Evolutionary conservation across 2,888 invertebrate genomes (phyloP).

Genomic region (Eubasilissa splendida): DNA sequence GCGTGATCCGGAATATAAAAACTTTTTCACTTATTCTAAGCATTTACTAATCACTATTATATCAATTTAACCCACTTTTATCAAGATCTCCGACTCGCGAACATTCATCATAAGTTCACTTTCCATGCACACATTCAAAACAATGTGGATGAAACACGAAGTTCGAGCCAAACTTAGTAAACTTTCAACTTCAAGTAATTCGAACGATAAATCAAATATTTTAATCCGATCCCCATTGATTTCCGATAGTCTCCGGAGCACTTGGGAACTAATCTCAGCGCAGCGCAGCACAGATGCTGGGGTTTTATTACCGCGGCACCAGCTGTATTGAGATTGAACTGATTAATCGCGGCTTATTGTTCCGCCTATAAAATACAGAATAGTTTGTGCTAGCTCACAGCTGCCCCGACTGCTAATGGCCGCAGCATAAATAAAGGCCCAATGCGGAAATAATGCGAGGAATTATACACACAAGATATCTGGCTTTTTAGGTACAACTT

Average conservation of each 20-base stretch:
- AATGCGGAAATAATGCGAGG: constrained; percentile 19
- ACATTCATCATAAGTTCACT: too few species aligned
- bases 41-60: too few species aligned
- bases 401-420: constrained; percentile 15
- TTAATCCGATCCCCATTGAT: constrained; percentile 17
- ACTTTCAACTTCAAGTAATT: too few species aligned
- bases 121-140: too few species aligned
- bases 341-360: constrained; percentile 28
- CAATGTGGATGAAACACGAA: too few species aligned
- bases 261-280: constrained; percentile 22
- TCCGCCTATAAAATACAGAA: constrained; percentile 13
- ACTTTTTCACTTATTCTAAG: too few species aligned
- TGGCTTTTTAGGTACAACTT: too few species aligned
- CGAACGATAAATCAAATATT: not conserved
- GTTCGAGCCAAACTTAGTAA: too few species aligned
- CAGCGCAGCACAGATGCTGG: constrained; percentile 3
- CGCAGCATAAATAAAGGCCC: constrained; percentile 1
- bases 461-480: not conserved
- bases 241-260: constrained; percentile 13
- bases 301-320: constrained; percentile 17
- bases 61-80: too few species aligned
- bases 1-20: too few species aligned
- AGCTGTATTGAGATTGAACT: constrained; percentile 33
- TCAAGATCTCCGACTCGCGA: too few species aligned
- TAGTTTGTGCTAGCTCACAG: constrained; percentile 14